These are phyloP conservation scores for Petrophora chlorosata DNA, from an alignment of 2,888 invertebrate genomes.

Conservation along the genomic window DNA sequence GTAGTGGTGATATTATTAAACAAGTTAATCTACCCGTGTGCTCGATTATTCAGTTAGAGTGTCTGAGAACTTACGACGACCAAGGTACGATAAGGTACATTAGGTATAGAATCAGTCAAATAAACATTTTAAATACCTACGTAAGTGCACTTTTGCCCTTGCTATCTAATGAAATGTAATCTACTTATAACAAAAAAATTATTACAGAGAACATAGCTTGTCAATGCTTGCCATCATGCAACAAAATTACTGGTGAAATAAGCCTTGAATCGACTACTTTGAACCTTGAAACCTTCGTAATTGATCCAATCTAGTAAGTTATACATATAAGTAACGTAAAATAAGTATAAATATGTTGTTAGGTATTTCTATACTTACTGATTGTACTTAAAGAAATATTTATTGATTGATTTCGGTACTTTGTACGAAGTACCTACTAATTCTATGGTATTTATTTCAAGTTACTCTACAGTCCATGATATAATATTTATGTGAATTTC, in stretches of 20 bases:
- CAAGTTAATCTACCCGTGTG: constrained; percentile 44
- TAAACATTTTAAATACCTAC: background rate
- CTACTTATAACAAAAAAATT: too few relatives aligned
- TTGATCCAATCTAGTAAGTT: constrained; percentile 70
- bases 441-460: too few relatives aligned
- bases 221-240: constrained; percentile 60
- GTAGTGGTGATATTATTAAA: constrained; percentile 5
- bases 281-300: constrained; percentile 39
- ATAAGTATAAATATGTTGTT: too few relatives aligned
- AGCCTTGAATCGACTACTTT: constrained; percentile 50
- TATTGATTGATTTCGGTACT: too few relatives aligned
- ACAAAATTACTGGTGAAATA: constrained; percentile 48
- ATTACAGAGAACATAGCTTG: constrained; percentile 53
- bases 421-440: too few relatives aligned
- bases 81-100: constrained; percentile 17
- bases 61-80: constrained; percentile 33
- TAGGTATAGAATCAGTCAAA: background rate
- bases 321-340: too few relatives aligned
- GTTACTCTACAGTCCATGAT: too few relatives aligned
- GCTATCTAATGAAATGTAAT: too few relatives aligned
- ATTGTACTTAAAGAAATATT: too few relatives aligned
- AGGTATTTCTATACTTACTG: too few relatives aligned
- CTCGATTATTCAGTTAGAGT: constrained; percentile 41
- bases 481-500: background rate
- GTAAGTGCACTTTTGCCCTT: too few relatives aligned